A percentile compares a stretch with the other conserved stretches of the same genome.
Conservation (phyloP, 2,888 invertebrate genomes). For the Hoplodrina ambigua region DNA sequence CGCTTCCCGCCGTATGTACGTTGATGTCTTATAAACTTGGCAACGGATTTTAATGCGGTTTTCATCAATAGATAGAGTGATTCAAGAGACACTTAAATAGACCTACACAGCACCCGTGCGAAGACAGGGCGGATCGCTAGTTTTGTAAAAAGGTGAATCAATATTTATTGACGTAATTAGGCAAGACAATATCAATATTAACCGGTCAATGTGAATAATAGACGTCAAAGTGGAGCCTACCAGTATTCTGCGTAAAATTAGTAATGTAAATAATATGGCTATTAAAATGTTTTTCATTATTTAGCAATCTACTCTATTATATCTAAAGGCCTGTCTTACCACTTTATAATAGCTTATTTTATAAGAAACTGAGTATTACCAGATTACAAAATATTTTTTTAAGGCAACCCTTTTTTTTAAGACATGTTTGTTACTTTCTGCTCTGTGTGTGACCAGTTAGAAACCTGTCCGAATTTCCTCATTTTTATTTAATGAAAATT, state of each 20-base stretch:
- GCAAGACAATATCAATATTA: slow-evolving; percentile 20
- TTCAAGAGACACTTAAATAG: too few species aligned
- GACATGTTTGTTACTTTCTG: not conserved
- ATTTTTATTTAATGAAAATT: not conserved
- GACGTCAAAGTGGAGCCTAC: slow-evolving; percentile 40
- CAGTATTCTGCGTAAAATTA: slow-evolving; percentile 55
- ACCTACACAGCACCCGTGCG: too few species aligned
- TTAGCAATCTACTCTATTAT: slow-evolving; percentile 55
- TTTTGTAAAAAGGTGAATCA: too few species aligned
- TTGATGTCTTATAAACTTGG: too few species aligned
- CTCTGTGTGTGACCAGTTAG: not conserved
- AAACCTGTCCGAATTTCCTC: not conserved
- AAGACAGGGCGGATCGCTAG: too few species aligned
- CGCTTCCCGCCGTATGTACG: too few species aligned
- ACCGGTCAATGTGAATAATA: slow-evolving; percentile 44
- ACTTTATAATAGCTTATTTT: slow-evolving; percentile 51
- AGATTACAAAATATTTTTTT: slow-evolving; percentile 18
- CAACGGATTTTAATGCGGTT: too few species aligned
- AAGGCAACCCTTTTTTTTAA: not conserved
- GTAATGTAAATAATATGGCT: slow-evolving; percentile 82
- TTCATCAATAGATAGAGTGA: too few species aligned
- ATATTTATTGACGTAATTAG: not conserved
- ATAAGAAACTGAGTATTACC: slow-evolving; percentile 49
- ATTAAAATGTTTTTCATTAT: slow-evolving; percentile 70
- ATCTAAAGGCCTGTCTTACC: slow-evolving; percentile 56